A percentile compares a stretch with the other conserved stretches of the same genome.
phyloP scores from a whole-genome alignment of 2,888 invertebrate genomes.

The Heliconius charithonia region DNA sequence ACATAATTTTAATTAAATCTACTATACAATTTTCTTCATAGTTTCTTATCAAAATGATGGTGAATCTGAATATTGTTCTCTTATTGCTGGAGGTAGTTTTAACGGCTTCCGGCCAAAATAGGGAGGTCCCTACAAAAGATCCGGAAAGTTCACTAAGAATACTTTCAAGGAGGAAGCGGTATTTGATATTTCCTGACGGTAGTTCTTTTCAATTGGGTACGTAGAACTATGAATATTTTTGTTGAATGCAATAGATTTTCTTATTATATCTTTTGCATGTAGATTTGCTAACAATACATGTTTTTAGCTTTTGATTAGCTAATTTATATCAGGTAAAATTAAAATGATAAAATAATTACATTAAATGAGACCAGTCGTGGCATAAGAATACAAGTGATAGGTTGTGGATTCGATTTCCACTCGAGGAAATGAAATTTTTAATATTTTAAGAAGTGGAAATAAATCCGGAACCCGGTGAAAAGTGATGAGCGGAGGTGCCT shows the following conservation, averaged over 20 bases:
- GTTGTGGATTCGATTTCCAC: too few species aligned
- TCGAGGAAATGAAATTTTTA: too few species aligned
- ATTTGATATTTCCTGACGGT: constrained; percentile 83
- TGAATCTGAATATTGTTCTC: constrained; percentile 32
- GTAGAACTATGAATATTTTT: constrained; percentile 44
- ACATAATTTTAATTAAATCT: neutral
- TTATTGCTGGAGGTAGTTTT: constrained; percentile 37
- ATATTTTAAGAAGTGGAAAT: too few species aligned
- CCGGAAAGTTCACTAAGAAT: constrained; percentile 41
- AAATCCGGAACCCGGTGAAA: too few species aligned
- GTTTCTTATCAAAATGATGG: constrained; percentile 8
- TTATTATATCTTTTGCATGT: neutral
- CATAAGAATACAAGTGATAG: too few species aligned
- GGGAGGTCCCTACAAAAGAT: constrained; percentile 18
- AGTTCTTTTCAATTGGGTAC: constrained; percentile 85
- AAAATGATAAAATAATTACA: too few species aligned
- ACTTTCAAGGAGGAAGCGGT: constrained; percentile 81
- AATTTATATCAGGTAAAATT: too few species aligned
- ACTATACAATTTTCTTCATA: neutral
- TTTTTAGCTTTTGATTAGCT: too few species aligned
- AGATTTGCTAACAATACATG: neutral
- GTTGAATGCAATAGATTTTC: neutral
- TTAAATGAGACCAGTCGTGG: too few species aligned
- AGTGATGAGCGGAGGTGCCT: too few species aligned
- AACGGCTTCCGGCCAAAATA: constrained; percentile 36